phyloP scores from a whole-genome alignment of 2,113 vertebrate species.

The Cebus imitator region DNA sequence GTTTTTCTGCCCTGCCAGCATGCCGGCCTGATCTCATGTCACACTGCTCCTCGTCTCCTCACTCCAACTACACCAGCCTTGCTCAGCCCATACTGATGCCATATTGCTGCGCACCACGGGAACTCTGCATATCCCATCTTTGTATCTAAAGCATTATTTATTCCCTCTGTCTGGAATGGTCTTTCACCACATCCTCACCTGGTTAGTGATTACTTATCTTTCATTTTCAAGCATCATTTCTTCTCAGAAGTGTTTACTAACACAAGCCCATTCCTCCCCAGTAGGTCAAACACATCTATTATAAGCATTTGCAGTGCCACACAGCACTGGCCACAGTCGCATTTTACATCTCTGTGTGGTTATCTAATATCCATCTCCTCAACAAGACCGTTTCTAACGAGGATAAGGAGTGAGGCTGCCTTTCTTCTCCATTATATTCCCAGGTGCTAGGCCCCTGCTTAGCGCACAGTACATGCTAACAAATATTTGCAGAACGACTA shows the following conservation, averaged over 20 bases:
- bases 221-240: neutral
- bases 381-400: neutral
- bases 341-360: neutral
- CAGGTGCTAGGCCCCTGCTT: neutral
- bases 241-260: neutral
- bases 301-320: neutral
- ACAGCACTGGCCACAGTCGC: neutral
- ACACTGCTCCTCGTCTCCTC: neutral
- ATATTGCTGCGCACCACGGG: no score
- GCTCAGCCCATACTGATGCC: neutral
- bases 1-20: accelerated
- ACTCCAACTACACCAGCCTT: neutral
- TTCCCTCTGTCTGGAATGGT: neutral
- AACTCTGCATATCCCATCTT: neutral
- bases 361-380: neutral
- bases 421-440: neutral
- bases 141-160: neutral
- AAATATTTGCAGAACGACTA: neutral
- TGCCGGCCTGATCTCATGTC: neutral
- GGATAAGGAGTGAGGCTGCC: neutral
- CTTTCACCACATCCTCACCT: neutral
- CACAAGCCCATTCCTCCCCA: neutral
- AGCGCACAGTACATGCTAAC: neutral
- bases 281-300: neutral
- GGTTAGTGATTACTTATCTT: neutral